A percentile compares a stretch with the other conserved stretches of the same genome.
Evolutionary conservation across 2,888 invertebrate species (phyloP).

Genomic region (Masnerella sp.): DNA sequence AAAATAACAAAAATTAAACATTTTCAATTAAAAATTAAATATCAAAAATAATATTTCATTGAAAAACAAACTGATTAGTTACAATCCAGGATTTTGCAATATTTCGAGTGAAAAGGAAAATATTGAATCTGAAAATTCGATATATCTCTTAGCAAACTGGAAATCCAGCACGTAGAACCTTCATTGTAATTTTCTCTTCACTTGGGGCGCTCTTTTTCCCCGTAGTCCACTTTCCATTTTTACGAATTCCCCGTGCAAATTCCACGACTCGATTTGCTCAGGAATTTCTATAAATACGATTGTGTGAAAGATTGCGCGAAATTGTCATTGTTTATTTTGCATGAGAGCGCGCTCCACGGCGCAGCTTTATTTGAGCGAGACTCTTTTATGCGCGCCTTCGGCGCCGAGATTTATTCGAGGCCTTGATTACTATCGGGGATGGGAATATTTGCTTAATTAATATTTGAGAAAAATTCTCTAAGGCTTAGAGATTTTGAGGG

Average conservation of each 20-base stretch:
- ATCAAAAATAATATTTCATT: too few species aligned
- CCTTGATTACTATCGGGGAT: conserved; percentile 56
- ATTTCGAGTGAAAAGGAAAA: too few species aligned
- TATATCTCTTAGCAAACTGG: too few species aligned
- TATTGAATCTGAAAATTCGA: too few species aligned
- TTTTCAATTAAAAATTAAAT: too few species aligned
- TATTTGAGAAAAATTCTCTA: conserved; percentile 57
- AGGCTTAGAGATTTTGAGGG: conserved; percentile 56
- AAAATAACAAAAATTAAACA: too few species aligned
- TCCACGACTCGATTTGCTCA: conserved; percentile 48
- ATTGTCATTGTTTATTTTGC: conserved; percentile 59
- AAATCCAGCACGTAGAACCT: too few species aligned
- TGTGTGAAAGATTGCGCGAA: conserved; percentile 59
- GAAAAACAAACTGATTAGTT: too few species aligned
- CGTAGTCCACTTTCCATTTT: conserved; percentile 40
- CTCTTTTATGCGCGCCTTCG: conserved; percentile 56
- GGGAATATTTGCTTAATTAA: conserved; percentile 58
- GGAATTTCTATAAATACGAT: conserved; percentile 61
- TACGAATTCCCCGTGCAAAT: conserved; percentile 45
- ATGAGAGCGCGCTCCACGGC: conserved; percentile 28
- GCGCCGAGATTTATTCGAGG: conserved; percentile 52
- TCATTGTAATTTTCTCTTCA: too few species aligned
- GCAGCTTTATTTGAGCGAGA: conserved; percentile 50
- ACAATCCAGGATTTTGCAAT: too few species aligned
- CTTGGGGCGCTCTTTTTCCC: conserved; percentile 13